These are phyloP conservation scores for Ophioderma brevispina DNA, from an alignment of 35 echinoderm and acorn worm species.

Conservation along the genomic window DNA sequence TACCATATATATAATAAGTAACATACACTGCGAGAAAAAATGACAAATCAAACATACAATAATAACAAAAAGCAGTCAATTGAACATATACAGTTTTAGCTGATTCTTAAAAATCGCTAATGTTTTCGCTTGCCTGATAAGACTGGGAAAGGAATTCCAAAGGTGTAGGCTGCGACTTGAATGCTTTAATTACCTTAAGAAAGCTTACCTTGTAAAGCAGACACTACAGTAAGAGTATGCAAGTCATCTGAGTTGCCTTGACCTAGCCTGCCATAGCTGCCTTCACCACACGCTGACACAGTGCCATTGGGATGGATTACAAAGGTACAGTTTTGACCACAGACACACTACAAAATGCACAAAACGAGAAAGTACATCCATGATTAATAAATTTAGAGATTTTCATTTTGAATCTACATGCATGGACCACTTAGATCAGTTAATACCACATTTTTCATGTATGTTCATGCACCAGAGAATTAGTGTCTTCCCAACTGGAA, in stretches of 20 bases:
- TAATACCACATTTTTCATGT: neutral
- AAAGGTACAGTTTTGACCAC: constrained; percentile 98
- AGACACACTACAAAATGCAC: constrained; percentile 63
- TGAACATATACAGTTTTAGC: too few species aligned
- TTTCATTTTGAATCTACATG: neutral
- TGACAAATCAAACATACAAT: neutral
- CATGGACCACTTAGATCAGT: neutral
- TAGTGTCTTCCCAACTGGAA: too few species aligned
- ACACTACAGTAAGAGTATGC: constrained; percentile 87
- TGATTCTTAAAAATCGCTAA: too few species aligned
- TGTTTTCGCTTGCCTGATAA: too few species aligned
- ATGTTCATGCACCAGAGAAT: too few species aligned
- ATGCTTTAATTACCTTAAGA: too few species aligned
- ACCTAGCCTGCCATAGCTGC: constrained; percentile 95
- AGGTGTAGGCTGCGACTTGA: too few species aligned
- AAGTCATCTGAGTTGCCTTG: constrained; percentile 98
- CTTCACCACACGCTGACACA: constrained; percentile 97
- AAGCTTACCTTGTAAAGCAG: constrained; percentile 97
- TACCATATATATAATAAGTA: neutral
- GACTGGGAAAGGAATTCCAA: too few species aligned
- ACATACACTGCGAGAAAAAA: neutral
- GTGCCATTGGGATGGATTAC: constrained; percentile 96
- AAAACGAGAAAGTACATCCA: neutral
- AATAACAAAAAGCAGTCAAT: neutral
- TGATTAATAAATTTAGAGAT: too few species aligned